Conservation (phyloP, 2,888 invertebrate genomes). For the Pandemis heparana region DNA sequence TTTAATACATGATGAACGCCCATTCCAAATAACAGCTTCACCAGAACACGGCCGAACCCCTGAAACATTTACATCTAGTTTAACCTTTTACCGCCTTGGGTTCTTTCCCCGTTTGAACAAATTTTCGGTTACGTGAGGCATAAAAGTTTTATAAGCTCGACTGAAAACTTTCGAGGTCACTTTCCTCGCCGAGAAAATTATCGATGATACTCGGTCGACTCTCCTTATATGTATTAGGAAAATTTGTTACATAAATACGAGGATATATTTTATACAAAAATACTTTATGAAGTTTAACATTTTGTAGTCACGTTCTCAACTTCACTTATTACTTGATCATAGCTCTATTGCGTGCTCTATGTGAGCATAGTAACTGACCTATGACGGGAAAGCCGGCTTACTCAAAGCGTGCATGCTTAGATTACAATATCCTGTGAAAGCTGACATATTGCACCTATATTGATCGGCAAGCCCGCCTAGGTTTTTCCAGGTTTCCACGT, state of each 20-base stretch:
- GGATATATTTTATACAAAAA: constrained; percentile 2
- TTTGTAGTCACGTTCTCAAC: constrained; percentile 30
- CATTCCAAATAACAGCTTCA: constrained; percentile 39
- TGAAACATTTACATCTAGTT: constrained; percentile 29
- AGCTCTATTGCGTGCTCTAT: constrained; percentile 35
- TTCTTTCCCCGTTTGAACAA: constrained; percentile 12
- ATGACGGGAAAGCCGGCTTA: constrained; percentile 61
- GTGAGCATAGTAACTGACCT: constrained; percentile 72
- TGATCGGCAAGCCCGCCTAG: constrained; percentile 55
- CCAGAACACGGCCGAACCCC: constrained; percentile 1
- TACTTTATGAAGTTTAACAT: constrained; percentile 17
- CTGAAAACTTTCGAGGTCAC: constrained; percentile 49
- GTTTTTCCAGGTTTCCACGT: constrained; percentile 35
- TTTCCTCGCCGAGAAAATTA: constrained; percentile 42
- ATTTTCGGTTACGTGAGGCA: constrained; percentile 30
- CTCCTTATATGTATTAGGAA: constrained; percentile 16
- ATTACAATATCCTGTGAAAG: constrained; percentile 55
- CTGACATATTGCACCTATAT: constrained; percentile 68
- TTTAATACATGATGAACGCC: constrained; percentile 66
- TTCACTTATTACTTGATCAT: constrained; percentile 24
- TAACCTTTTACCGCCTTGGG: constrained; percentile 4
- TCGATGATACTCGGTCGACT: constrained; percentile 37
- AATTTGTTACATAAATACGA: not conserved
- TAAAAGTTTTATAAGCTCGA: constrained; percentile 48
- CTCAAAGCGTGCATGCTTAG: constrained; percentile 69